Percentiles rank a stretch among this genome's conserved stretches.
Evolutionary conservation across 1,140 invertebrate species (phyloP).

Genomic region (Tetramorium parvispinum): DNA sequence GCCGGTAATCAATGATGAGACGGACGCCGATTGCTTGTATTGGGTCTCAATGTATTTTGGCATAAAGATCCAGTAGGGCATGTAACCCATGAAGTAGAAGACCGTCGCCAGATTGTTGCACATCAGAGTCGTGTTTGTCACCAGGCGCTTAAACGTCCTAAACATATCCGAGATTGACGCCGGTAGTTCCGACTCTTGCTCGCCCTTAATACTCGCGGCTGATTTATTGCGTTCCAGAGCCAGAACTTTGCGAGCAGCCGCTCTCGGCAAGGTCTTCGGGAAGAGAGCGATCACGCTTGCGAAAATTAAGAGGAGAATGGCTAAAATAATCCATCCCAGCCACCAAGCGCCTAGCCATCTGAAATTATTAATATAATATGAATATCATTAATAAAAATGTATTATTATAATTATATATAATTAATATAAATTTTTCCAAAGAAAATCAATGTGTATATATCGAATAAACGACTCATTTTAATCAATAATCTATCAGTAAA

Average conservation of each 20-base stretch:
- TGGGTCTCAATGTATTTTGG: constrained; percentile 92
- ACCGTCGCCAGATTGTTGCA: constrained; percentile 89
- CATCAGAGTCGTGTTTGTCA: constrained; percentile 89
- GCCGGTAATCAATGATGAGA: constrained; percentile 89
- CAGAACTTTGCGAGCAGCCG: constrained; percentile 86
- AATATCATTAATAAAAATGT: not conserved
- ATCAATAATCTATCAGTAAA: not conserved
- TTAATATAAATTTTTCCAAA: not conserved
- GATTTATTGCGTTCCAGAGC: constrained; percentile 83
- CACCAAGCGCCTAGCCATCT: constrained; percentile 93
- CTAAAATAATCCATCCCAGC: constrained; percentile 91
- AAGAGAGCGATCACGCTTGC: constrained; percentile 89
- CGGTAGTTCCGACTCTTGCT: constrained; percentile 81
- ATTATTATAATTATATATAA: not conserved
- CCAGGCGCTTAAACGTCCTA: constrained; percentile 87
- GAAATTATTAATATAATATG: too few species aligned
- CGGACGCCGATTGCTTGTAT: constrained; percentile 90
- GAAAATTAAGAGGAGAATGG: constrained; percentile 88
- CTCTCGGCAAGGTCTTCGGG: constrained; percentile 88
- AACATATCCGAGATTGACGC: constrained; percentile 87
- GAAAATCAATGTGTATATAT: not conserved
- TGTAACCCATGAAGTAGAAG: constrained; percentile 90
- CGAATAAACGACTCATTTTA: not conserved
- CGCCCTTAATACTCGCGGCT: constrained; percentile 77
- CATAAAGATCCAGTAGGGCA: constrained; percentile 91